Evolutionary conservation across 2,888 invertebrate species (phyloP).

Genomic region (Nyleta sp.): DNA sequence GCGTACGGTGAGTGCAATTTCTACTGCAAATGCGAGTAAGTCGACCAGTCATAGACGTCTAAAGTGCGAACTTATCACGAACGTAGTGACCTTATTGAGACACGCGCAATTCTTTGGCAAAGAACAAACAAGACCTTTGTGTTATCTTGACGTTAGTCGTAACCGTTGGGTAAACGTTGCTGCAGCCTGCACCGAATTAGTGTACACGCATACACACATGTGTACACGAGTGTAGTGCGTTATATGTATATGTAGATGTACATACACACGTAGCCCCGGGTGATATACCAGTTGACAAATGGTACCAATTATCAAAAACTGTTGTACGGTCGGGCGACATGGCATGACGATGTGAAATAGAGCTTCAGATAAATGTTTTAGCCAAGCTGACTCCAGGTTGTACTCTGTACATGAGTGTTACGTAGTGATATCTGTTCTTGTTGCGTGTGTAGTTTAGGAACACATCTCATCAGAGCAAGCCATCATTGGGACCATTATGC

Average conservation of each 20-base stretch:
- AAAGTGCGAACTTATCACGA: conserved; percentile 28
- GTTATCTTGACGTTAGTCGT: conserved; percentile 47
- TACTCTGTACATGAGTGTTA: conserved; percentile 50
- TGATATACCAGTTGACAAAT: conserved; percentile 50
- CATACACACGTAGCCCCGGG: neutral
- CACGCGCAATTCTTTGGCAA: conserved; percentile 47
- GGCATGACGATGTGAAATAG: conserved; percentile 59
- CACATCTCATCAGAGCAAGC: conserved; percentile 53
- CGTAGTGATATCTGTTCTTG: conserved; percentile 56
- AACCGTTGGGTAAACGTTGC: conserved; percentile 38
- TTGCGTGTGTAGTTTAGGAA: conserved; percentile 57
- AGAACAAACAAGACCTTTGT: conserved; percentile 56
- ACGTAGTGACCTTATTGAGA: conserved; percentile 57
- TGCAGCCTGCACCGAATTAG: conserved; percentile 29
- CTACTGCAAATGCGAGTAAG: conserved; percentile 66
- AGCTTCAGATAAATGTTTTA: conserved; percentile 60
- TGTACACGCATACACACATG: conserved; percentile 39
- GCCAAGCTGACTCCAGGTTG: conserved; percentile 51
- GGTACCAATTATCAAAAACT: conserved; percentile 55
- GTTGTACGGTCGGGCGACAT: conserved; percentile 45
- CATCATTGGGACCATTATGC: conserved; percentile 48
- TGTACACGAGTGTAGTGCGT: conserved; percentile 12
- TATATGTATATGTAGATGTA: conserved; percentile 6
- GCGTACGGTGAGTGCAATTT: conserved; percentile 81
- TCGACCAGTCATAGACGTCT: conserved; percentile 63